Evolutionary conservation across 2,888 invertebrate genomes (phyloP).

Genomic region (Parnassius apollo): DNA sequence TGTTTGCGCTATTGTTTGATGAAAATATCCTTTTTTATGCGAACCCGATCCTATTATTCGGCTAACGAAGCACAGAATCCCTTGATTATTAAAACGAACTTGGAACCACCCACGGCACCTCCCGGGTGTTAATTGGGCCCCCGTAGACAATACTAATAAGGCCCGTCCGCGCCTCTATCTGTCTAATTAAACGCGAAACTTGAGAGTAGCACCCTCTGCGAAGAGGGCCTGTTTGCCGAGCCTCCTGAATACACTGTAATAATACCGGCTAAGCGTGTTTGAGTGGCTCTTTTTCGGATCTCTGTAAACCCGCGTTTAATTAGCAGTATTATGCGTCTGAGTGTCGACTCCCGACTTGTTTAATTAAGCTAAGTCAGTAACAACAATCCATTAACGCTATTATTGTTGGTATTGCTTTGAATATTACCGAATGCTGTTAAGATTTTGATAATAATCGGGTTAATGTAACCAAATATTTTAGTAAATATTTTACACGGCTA

Average conservation of each 20-base stretch:
- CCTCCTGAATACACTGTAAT: conserved; percentile 79
- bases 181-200: conserved; percentile 82
- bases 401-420: conserved; percentile 40
- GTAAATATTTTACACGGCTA: background rate
- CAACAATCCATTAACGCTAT: conserved; percentile 65
- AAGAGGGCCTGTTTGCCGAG: conserved; percentile 76
- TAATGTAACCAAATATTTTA: background rate
- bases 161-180: conserved; percentile 80
- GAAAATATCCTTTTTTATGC: conserved; percentile 33
- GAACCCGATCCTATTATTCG: conserved; percentile 72
- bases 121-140: conserved; percentile 80
- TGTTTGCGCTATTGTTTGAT: conserved; percentile 14
- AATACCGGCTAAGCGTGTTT: conserved; percentile 81
- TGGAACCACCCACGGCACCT: conserved; percentile 71
- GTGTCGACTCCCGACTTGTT: conserved; percentile 75
- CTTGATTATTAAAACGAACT: conserved; percentile 79
- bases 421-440: conserved; percentile 16
- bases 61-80: conserved; percentile 77
- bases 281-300: conserved; percentile 80
- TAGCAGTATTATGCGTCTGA: conserved; percentile 79
- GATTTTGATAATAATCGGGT: conserved; percentile 6
- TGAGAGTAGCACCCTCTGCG: conserved; percentile 78
- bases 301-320: conserved; percentile 79
- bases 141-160: conserved; percentile 82
- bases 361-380: conserved; percentile 80